phyloP scores from a whole-genome alignment of 2,888 invertebrate genomes.

The Ochropleura plecta region DNA sequence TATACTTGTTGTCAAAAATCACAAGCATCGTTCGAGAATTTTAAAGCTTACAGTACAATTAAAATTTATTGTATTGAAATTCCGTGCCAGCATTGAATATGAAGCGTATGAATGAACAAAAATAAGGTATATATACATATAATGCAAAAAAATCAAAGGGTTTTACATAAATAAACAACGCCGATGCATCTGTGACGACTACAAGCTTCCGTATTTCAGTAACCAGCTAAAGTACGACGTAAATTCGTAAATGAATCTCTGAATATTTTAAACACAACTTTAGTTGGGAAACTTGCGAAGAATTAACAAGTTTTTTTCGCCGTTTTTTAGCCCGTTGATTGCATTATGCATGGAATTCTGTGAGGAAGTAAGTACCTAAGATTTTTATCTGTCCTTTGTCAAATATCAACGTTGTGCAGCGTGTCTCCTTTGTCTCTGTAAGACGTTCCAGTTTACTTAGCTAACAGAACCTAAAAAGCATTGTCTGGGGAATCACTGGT shows the following conservation, averaged over 20 bases:
- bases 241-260: constrained; percentile 55
- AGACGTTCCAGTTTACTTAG: constrained; percentile 33
- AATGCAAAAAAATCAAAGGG: constrained; percentile 22
- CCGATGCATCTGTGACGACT: constrained; percentile 46
- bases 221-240: constrained; percentile 33
- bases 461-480: constrained; percentile 12
- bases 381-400: constrained; percentile 45
- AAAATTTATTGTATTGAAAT: background rate
- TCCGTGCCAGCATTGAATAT: background rate
- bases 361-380: constrained; percentile 15
- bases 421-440: constrained; percentile 7
- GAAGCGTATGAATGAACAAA: constrained; percentile 1
- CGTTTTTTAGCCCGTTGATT: constrained; percentile 51
- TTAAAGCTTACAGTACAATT: background rate
- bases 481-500: constrained; percentile 11
- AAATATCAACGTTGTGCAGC: constrained; percentile 43
- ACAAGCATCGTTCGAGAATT: background rate
- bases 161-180: constrained; percentile 28
- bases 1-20: background rate
- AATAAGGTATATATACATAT: background rate
- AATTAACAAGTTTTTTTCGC: constrained; percentile 36
- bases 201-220: constrained; percentile 25
- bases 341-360: constrained; percentile 56
- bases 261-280: constrained; percentile 60
- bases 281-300: constrained; percentile 31